Conservation (phyloP, 30 jellyfish, hydroid and myxozoan genomes). For the Aurelia sp. region DNA sequence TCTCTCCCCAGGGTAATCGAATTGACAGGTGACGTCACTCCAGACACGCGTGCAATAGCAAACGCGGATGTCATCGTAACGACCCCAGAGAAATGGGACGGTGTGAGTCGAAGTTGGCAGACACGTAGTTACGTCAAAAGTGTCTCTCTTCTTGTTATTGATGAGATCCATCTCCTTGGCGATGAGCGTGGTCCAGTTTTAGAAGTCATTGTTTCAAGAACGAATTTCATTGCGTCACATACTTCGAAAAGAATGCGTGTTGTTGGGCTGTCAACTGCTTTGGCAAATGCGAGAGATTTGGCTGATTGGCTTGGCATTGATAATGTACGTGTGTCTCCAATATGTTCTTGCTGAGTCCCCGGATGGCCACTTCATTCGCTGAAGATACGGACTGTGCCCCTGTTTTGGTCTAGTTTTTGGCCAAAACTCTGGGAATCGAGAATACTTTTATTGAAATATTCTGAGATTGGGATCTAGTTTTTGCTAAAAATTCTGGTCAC, state of each 20-base stretch:
- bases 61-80: constrained; percentile 98
- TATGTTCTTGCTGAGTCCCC: no score
- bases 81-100: constrained; percentile 99
- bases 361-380: no score
- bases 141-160: constrained; percentile 91
- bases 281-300: constrained; percentile 99
- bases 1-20: constrained; percentile 84
- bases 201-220: constrained; percentile 97
- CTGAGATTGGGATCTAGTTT: no score
- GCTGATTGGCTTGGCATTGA: constrained; percentile 99
- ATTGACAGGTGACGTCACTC: constrained; percentile 99
- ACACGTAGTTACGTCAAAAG: constrained; percentile 92
- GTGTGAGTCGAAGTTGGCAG: constrained; percentile 99
- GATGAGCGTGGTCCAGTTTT: constrained; percentile 99
- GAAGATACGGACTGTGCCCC: no score
- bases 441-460: no score
- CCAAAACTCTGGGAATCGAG: no score
- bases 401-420: no score
- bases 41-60: constrained; percentile 95
- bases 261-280: constrained; percentile 97
- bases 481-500: no score
- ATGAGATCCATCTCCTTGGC: constrained; percentile 98
- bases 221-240: constrained; percentile 93
- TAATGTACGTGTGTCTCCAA: constrained; percentile 31
- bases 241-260: constrained; percentile 84